Conservation (phyloP, 2,888 invertebrate species). For the Machimus rusticus region DNA sequence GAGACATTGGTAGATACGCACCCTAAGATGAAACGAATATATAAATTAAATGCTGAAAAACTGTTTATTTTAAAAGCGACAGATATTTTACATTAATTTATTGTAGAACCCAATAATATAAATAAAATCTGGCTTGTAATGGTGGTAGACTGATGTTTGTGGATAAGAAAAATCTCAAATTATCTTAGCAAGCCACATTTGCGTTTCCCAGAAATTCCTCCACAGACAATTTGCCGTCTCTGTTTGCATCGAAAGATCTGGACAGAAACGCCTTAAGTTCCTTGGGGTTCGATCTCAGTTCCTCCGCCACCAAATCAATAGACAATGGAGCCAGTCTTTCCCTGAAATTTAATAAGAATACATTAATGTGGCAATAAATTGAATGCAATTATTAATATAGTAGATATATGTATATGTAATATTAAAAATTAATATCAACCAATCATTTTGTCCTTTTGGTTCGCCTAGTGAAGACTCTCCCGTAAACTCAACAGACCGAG, state of each 20-base stretch:
- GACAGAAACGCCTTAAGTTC: constrained; percentile 50
- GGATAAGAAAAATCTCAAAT: neutral
- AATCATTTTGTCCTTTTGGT: neutral
- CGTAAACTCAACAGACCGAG: neutral
- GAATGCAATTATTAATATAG: neutral
- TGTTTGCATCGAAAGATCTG: constrained; percentile 51
- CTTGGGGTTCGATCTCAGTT: constrained; percentile 50
- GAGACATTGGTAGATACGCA: too few relatives aligned
- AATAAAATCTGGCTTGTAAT: neutral
- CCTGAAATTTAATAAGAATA: neutral
- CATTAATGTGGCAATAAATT: neutral
- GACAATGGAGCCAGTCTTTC: constrained; percentile 43
- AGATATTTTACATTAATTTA: neutral
- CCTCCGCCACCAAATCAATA: constrained; percentile 52
- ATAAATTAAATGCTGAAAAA: neutral
- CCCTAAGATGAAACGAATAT: neutral
- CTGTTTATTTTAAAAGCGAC: neutral
- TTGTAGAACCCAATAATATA: neutral
- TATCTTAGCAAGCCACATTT: constrained; percentile 35
- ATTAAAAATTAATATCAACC: neutral
- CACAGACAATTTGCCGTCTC: constrained; percentile 50
- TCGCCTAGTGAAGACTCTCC: neutral
- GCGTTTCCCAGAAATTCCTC: constrained; percentile 49
- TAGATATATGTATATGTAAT: neutral
- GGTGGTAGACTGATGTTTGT: neutral